Evolutionary conservation across 2,113 vertebrate species (phyloP), one percentile per base, ranked within the genome.

Genomic region (Eulacestoma nigropectus): DNA sequence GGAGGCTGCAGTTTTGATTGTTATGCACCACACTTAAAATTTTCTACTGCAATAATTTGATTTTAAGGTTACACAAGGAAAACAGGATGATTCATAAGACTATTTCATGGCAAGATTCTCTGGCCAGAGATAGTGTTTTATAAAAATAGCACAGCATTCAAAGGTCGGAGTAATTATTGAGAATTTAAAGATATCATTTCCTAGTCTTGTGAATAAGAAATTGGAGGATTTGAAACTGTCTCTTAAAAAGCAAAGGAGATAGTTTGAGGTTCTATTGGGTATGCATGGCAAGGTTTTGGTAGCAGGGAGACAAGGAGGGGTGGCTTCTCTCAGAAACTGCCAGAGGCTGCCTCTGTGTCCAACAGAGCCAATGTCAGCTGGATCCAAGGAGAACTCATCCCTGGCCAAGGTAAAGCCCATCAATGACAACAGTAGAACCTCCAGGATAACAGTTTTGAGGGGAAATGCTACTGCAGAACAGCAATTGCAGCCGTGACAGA

Each of bases 401-500:
- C 9, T 57, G n/a, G 4, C 30, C 20, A 42, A 63, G 30, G 22
- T 8, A 12, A 27, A 86, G 16, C 2, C 13, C 14, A 21, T 11
- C 7, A 11, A 4, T 1, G 5, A 63, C 1, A 32, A 10, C 26
- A 22, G 2, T 2, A 79, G 49, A 17, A 25, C 7, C 7, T 57
- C 22, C 35, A 64, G 27, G 30, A 29, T 17, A 47, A 22, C 5
- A 21, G 30, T 55, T 55, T 65, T 63, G 68, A 29, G 19, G 7
- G 5, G 14, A 13, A 74, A 62, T 33, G 2, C 13, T 37, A 27
- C 7, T 35, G 33, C 17, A 62, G 35, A 21, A 44, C 4, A 78
- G 7, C 10, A 75, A 14, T 4, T 49, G 17, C 27, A 76, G 44
- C 13, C 8, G 5, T 69, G 35, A 46, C 21, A 46, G 29, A 77